Percentiles rank a stretch among this genome's conserved stretches.
Evolutionary conservation across 2,113 vertebrate genomes (phyloP).

Genomic region (Galeopterus variegatus): DNA sequence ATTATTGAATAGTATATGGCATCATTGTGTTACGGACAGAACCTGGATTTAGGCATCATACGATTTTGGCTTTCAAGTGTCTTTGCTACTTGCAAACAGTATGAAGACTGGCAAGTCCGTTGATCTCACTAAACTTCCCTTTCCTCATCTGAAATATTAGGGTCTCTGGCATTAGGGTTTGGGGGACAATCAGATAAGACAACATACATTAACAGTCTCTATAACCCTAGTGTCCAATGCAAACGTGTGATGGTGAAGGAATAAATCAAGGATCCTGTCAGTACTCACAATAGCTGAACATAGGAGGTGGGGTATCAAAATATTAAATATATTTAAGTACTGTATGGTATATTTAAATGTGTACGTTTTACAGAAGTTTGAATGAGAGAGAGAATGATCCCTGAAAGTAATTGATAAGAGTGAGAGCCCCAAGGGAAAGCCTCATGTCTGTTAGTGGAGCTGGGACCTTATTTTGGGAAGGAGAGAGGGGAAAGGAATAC

Average conservation of each 20-base stretch:
- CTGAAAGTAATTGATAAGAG: neutral
- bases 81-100: constrained; percentile 9
- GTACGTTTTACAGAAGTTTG: constrained; percentile 38
- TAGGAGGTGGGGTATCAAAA: neutral
- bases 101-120: neutral
- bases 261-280: neutral
- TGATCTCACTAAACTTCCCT: neutral
- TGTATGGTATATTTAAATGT: constrained; percentile 24
- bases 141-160: constrained; percentile 58
- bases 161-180: neutral
- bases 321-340: constrained; percentile 44
- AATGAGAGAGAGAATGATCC: neutral
- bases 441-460: neutral
- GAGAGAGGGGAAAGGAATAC: neutral
- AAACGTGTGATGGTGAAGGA: neutral
- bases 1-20: neutral
- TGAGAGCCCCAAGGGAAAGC: neutral
- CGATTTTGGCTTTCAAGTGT: constrained; percentile 15
- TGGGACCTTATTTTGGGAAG: neutral
- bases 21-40: constrained; percentile 23
- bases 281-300: constrained; percentile 13
- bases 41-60: neutral
- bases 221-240: neutral
- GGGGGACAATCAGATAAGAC: constrained; percentile 8
- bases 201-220: neutral